Evolutionary conservation across 2,888 invertebrate species (phyloP).

Genomic region (Lymantria dispar): DNA sequence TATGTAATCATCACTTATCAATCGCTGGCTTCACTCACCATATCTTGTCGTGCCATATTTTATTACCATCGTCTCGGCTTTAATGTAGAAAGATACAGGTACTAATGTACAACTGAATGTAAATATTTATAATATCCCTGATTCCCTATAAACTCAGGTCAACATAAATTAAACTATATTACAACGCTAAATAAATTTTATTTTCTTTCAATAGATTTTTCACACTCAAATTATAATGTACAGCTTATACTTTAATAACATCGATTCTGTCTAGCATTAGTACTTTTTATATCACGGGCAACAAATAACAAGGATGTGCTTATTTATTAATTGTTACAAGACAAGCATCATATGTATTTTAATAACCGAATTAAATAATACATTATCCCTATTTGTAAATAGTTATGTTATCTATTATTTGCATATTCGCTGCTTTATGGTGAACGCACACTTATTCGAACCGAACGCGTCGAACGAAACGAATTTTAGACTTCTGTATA

Average conservation of each 20-base stretch:
- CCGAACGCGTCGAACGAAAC: too few relatives aligned
- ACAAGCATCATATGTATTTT: slow-evolving; percentile 12
- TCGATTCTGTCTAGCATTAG: slow-evolving; percentile 55
- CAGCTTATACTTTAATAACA: slow-evolving; percentile 45
- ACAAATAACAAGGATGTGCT: slow-evolving; percentile 43
- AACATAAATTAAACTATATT: slow-evolving; percentile 47
- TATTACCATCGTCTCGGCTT: too few relatives aligned
- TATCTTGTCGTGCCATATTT: too few relatives aligned
- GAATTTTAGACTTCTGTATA: too few relatives aligned
- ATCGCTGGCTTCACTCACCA: too few relatives aligned
- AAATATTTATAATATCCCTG: too few relatives aligned
- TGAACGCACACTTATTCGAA: too few relatives aligned
- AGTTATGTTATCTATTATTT: not conserved
- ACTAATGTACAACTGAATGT: too few relatives aligned
- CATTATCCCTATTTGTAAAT: slow-evolving; percentile 10
- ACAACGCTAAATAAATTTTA: slow-evolving; percentile 72
- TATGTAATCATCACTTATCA: too few relatives aligned
- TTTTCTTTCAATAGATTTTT: slow-evolving; percentile 66
- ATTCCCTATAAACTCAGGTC: not conserved
- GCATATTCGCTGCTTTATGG: too few relatives aligned
- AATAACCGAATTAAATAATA: slow-evolving; percentile 1
- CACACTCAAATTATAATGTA: slow-evolving; percentile 65
- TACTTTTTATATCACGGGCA: slow-evolving; percentile 54
- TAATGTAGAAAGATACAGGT: too few relatives aligned
- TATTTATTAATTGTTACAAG: slow-evolving; percentile 18